phyloP scores from a whole-genome alignment of 2,888 invertebrate genomes.

The Cremastinae sp. region DNA sequence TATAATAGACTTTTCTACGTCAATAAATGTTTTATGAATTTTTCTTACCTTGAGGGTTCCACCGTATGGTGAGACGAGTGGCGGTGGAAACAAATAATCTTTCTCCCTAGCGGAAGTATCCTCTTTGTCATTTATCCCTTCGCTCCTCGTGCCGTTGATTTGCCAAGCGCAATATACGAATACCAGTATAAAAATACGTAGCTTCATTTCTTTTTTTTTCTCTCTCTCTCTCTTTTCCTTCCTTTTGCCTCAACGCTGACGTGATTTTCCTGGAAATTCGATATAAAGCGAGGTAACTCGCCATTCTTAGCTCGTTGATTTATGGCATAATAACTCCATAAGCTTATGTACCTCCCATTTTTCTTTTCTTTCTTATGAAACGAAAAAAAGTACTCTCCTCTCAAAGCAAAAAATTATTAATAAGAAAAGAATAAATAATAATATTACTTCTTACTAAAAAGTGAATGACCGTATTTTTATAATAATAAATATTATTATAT shows the following conservation, averaged over 20 bases:
- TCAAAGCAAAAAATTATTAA: not conserved
- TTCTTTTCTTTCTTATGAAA: not conserved
- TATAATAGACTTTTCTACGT: too few relatives aligned
- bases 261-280: conserved; percentile 54
- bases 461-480: too few relatives aligned
- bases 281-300: conserved; percentile 33
- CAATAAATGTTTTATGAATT: conserved; percentile 14
- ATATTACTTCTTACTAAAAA: too few relatives aligned
- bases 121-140: conserved; percentile 57
- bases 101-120: conserved; percentile 26
- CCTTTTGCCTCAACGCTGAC: conserved; percentile 46
- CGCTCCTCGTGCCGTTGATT: conserved; percentile 18
- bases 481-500: too few relatives aligned
- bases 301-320: conserved; percentile 34
- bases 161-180: conserved; percentile 58
- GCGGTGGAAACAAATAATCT: conserved; percentile 75
- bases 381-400: not conserved
- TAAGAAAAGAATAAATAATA: too few relatives aligned
- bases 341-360: not conserved
- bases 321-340: conserved; percentile 35
- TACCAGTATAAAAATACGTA: conserved; percentile 60
- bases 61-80: conserved; percentile 82
- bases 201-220: conserved; percentile 45
- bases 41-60: conserved; percentile 82
- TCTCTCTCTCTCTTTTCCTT: too few relatives aligned